phyloP scores from a whole-genome alignment of 2,888 invertebrate species.

The Hartigia nigra region DNA sequence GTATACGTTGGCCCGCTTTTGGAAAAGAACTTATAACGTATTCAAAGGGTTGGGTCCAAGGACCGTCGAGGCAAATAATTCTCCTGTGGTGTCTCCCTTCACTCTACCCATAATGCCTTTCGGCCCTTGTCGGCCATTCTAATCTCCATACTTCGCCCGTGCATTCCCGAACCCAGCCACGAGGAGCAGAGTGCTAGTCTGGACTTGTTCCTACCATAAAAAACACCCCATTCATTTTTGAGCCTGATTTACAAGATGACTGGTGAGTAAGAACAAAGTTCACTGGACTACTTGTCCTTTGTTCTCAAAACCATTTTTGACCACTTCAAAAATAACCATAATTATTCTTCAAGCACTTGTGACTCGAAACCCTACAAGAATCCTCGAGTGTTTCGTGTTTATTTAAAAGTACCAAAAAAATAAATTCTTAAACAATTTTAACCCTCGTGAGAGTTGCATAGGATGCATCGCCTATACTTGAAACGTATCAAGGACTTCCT shows the following conservation, averaged over 20 bases:
- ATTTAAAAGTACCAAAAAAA: background rate
- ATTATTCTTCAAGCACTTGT: background rate
- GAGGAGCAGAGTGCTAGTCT: background rate
- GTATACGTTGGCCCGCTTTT: background rate
- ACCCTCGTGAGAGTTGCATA: no score
- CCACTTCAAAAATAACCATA: background rate
- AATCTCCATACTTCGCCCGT: background rate
- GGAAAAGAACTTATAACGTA: background rate
- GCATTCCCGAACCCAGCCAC: background rate
- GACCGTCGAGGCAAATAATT: background rate
- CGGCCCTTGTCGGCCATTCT: background rate
- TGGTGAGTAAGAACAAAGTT: background rate
- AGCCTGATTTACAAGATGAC: background rate
- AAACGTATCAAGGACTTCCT: background rate
- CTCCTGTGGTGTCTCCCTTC: background rate
- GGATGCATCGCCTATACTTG: background rate
- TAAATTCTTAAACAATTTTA: background rate
- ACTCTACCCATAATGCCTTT: background rate
- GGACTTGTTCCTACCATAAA: background rate
- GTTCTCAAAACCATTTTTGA: background rate
- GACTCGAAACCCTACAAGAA: background rate
- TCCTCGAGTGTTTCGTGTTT: background rate
- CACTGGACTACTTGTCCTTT: background rate
- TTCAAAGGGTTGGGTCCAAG: slow-evolving; percentile 6
- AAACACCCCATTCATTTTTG: background rate